Percentiles rank a stretch among this genome's conserved stretches.
phyloP scores from a whole-genome alignment of 2,888 invertebrate genomes.

The Protodeltote pygarga region DNA sequence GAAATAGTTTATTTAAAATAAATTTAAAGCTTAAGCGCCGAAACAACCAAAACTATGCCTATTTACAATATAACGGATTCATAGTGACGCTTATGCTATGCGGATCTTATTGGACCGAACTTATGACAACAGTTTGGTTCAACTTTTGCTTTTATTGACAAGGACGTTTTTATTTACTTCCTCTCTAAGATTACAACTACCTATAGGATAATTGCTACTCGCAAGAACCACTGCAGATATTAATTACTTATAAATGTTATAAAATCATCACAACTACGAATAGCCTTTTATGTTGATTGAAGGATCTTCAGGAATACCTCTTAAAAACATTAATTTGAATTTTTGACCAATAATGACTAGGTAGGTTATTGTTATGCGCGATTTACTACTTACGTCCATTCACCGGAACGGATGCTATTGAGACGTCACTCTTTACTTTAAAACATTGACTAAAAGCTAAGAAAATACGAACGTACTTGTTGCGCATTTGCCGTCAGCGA shows the following conservation, averaged over 20 bases:
- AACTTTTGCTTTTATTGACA: conserved; percentile 49
- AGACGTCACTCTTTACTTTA: conserved; percentile 62
- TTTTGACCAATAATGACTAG: conserved; percentile 54
- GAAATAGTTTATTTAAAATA: conserved; percentile 29
- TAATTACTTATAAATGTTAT: conserved; percentile 14
- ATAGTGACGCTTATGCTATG: conserved; percentile 11
- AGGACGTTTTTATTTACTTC: conserved; percentile 45
- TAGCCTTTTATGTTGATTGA: conserved; percentile 27
- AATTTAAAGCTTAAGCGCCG: neutral
- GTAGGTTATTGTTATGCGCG: conserved; percentile 58
- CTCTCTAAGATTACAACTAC: conserved; percentile 21
- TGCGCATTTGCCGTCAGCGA: conserved; percentile 63
- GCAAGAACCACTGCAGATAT: conserved; percentile 16
- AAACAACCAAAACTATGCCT: neutral
- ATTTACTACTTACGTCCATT: conserved; percentile 64
- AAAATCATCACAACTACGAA: conserved; percentile 10
- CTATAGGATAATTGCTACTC: too few relatives aligned
- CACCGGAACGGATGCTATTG: conserved; percentile 73
- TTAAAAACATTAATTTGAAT: conserved; percentile 50
- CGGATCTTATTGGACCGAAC: conserved; percentile 1
- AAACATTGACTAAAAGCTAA: conserved; percentile 56
- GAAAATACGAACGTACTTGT: conserved; percentile 72
- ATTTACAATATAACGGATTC: conserved; percentile 10
- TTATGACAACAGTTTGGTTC: conserved; percentile 41
- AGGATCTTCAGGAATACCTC: conserved; percentile 43